Evolutionary conservation across 2,113 vertebrate genomes (phyloP), one percentile per base, ranked within the genome.

Genomic region (Acanthochromis polyacanthus): DNA sequence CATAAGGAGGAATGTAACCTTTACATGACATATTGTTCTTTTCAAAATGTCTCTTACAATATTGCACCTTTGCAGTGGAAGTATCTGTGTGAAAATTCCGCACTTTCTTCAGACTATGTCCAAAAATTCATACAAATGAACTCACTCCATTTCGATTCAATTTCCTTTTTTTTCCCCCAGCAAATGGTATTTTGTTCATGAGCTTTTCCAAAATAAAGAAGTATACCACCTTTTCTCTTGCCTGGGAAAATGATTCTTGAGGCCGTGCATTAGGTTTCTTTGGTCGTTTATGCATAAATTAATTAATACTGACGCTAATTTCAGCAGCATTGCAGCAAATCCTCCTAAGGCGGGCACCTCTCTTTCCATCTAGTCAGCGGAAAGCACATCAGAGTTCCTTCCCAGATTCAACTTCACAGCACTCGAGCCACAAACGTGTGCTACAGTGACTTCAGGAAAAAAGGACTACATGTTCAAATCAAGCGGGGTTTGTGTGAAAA

Each of bases 331-430:
- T 86, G 88, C 87, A 71, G 61, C 43, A 70, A 82, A 74, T 80
- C 68, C 72, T 88, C 88, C 90, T 88, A 6, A 81, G 87, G 86
- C 80, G 50, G 50, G 40, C 69, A 65, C 66, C 78, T 82, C 79
- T 81, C 80, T 83, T 92, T 92, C 82, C 80, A 88, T 78, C 78
- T 40, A 82, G 86, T 93, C 89, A 93, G 90, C 87, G 75, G 75
- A 92, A 90, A 86, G 82, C 62, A 66, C 78, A 63, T 85, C 80
- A 36, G 68, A 82, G 75, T 68, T 80, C 23, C 65, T 79, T 83
- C 78, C 45, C 25, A 6, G 45, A 76, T 55, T 82, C 58, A 65
- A 74, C 74, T 88, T 82, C 76, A 59, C 64, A 76, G 79, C 73
- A 45, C 53, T 50, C 46, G 36, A 67, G 25, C 52, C 56, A 53